Evolutionary conservation across 2,888 invertebrate species (phyloP).

Genomic region (Drosophila nigritarsus): DNA sequence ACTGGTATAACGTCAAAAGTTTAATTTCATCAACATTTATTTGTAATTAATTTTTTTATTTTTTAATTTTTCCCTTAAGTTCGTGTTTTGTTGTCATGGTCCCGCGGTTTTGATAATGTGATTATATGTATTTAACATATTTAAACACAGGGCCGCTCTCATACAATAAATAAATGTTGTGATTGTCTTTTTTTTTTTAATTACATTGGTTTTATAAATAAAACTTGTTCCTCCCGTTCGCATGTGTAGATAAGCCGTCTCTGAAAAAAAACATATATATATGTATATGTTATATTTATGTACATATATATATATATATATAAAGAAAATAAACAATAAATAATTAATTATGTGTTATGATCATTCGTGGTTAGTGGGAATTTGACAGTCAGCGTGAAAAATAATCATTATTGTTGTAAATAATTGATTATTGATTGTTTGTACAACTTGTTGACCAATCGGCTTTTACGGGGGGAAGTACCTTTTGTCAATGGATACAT

Average conservation of each 20-base stretch:
- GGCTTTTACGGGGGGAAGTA: slow-evolving; percentile 4
- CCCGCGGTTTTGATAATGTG: not conserved
- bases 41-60: not conserved
- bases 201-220: not conserved
- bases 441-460: slow-evolving; percentile 2
- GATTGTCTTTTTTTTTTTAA: not conserved
- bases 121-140: not conserved
- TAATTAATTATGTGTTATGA: not conserved
- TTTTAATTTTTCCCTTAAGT: not conserved
- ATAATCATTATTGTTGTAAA: not conserved
- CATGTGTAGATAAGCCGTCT: not conserved
- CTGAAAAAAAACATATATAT: not conserved
- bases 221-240: not conserved
- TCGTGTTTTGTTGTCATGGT: slow-evolving; percentile 5
- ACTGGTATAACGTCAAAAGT: not conserved
- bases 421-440: not conserved
- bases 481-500: not conserved
- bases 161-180: not conserved
- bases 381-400: not conserved
- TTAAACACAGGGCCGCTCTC: not conserved
- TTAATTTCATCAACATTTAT: not conserved
- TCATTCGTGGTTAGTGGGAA: not conserved
- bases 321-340: not conserved
- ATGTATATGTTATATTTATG: not conserved
- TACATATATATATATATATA: not conserved